Percentiles rank a stretch among this genome's conserved stretches.
Evolutionary conservation across 2,797 vertebrate species (phyloP).

Genomic region (Graptemys geographica): DNA sequence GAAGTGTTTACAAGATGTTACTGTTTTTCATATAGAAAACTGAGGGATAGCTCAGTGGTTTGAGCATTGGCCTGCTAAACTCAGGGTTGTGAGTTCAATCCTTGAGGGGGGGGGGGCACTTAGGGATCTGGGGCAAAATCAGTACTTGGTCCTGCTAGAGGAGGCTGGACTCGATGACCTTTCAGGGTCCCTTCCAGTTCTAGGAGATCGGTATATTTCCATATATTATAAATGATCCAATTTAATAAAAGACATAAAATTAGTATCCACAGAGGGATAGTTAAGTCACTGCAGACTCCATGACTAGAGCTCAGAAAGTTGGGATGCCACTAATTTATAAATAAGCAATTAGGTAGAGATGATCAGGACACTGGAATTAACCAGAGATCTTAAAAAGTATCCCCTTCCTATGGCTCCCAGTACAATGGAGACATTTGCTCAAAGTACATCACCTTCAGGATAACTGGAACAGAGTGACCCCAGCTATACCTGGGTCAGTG

Average conservation of each 20-base stretch:
- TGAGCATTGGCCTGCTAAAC: too few species aligned
- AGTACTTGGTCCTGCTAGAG: too few species aligned
- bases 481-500: accelerated
- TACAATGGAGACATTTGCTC: accelerated
- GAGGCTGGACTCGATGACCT: too few species aligned
- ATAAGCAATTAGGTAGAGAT: not conserved
- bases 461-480: accelerated
- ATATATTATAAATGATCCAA: not conserved
- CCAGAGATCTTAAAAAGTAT: accelerated
- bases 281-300: too few species aligned
- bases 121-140: too few species aligned
- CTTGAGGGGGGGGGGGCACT: too few species aligned
- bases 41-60: too few species aligned
- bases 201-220: too few species aligned
- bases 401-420: too few species aligned
- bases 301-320: not conserved
- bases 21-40: not conserved
- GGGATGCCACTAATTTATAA: not conserved
- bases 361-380: accelerated
- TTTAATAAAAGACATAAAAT: not conserved
- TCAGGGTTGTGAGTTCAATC: too few species aligned
- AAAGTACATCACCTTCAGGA: not conserved
- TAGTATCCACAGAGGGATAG: not conserved
- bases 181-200: too few species aligned
- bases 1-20: not conserved